Percentiles rank a stretch among this genome's conserved stretches.
Evolutionary conservation across 2,888 invertebrate genomes (phyloP).

Genomic region (Tromatobia lineatoria): DNA sequence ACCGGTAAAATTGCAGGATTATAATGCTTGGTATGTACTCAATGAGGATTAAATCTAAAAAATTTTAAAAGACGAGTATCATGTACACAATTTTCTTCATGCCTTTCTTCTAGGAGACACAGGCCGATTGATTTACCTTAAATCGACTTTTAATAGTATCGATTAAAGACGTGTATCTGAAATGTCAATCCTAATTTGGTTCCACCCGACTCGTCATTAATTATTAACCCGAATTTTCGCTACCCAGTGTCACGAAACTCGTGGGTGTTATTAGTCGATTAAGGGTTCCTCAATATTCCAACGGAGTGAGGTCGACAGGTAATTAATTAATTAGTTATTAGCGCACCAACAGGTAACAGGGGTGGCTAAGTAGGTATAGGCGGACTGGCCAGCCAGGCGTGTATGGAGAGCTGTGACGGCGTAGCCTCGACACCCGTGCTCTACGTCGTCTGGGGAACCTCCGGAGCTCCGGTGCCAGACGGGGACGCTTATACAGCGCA

Average conservation of each 20-base stretch:
- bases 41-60: no score
- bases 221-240: not conserved
- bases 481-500: not conserved
- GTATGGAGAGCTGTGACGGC: not conserved
- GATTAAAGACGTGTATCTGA: no score
- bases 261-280: not conserved
- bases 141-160: no score
- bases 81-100: no score
- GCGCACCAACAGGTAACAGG: not conserved
- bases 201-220: not conserved
- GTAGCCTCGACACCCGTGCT: no score
- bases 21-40: no score
- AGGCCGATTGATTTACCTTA: no score
- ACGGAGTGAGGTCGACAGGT: conserved; percentile 9
- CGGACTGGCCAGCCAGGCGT: not conserved
- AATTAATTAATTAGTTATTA: conserved; percentile 42
- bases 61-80: no score
- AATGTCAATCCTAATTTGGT: not conserved
- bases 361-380: conserved; percentile 26
- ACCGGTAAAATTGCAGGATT: no score
- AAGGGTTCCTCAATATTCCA: not conserved
- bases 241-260: not conserved
- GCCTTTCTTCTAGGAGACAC: no score
- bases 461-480: conserved; percentile 11
- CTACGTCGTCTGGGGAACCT: conserved; percentile 11